Conservation (phyloP, 2,888 invertebrate genomes). For the Limenitis camilla region DNA sequence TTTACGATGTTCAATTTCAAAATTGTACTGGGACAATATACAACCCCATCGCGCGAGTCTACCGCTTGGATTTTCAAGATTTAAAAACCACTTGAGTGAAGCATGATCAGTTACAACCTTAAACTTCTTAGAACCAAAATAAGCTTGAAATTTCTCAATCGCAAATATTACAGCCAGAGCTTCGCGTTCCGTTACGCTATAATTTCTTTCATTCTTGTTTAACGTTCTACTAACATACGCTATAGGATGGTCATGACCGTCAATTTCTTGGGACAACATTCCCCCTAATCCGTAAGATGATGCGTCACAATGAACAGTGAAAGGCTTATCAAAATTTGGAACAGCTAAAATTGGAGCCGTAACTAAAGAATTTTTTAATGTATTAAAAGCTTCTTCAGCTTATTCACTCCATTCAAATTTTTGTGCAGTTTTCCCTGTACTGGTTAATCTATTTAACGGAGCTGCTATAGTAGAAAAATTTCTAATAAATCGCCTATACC, state of each 20-base stretch:
- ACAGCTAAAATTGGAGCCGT: slow-evolving; percentile 15
- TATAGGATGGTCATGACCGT: slow-evolving; percentile 14
- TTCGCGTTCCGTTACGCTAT: slow-evolving; percentile 20
- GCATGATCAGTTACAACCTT: slow-evolving; percentile 20
- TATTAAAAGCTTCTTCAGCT: neutral
- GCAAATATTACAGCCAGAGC: slow-evolving; percentile 16
- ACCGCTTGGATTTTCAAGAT: slow-evolving; percentile 20
- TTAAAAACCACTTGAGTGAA: slow-evolving; percentile 18
- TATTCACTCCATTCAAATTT: neutral
- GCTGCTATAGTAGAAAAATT: slow-evolving; percentile 7
- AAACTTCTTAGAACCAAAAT: slow-evolving; percentile 10
- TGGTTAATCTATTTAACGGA: neutral
- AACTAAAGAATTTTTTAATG: slow-evolving; percentile 8
- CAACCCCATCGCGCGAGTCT: slow-evolving; percentile 28
- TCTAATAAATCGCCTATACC: slow-evolving; percentile 12
- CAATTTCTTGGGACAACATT: slow-evolving; percentile 9
- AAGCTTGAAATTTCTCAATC: slow-evolving; percentile 18
- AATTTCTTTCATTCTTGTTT: slow-evolving; percentile 16
- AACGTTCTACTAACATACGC: slow-evolving; percentile 17
- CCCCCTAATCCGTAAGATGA: slow-evolving; percentile 10
- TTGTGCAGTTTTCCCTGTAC: neutral
- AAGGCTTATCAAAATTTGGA: slow-evolving; percentile 15
- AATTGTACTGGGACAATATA: slow-evolving; percentile 22
- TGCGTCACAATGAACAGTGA: slow-evolving; percentile 25
- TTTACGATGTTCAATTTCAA: slow-evolving; percentile 23